A percentile compares a stretch with the other conserved stretches of the same genome.
phyloP scores from a whole-genome alignment of 2,888 invertebrate genomes.

The Drosophila imparisetae region DNA sequence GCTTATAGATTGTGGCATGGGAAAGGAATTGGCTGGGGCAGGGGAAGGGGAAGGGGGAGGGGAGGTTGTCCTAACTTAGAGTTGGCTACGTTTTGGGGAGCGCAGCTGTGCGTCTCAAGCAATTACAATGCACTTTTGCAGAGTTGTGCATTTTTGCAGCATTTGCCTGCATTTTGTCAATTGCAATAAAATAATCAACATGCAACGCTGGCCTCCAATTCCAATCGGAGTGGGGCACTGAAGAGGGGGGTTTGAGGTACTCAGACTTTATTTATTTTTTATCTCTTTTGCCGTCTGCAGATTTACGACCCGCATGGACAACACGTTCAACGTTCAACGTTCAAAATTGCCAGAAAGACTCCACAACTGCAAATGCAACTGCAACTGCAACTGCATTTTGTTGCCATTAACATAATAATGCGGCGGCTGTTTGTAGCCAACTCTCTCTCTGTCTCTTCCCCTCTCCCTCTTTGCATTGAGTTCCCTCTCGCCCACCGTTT shows the following conservation, averaged over 20 bases:
- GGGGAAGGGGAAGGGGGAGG: too few species aligned
- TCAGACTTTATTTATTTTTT: constrained; percentile 42
- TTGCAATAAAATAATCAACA: constrained; percentile 81
- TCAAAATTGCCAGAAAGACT: constrained; percentile 27
- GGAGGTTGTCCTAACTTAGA: constrained; percentile 5
- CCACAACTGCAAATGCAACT: constrained; percentile 16
- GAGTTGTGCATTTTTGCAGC: constrained; percentile 41
- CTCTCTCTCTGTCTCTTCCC: neutral
- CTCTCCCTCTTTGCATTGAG: constrained; percentile 8
- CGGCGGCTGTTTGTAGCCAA: constrained; percentile 30
- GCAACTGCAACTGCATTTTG: constrained; percentile 73
- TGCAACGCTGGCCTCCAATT: constrained; percentile 52
- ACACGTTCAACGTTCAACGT: constrained; percentile 62
- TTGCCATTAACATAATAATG: constrained; percentile 76
- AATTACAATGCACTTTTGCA: constrained; percentile 70
- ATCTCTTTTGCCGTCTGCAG: constrained; percentile 43
- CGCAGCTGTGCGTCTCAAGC: constrained; percentile 62
- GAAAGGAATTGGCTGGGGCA: fast-evolving
- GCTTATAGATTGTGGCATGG: neutral
- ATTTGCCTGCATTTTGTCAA: constrained; percentile 70
- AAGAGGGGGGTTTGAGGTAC: neutral
- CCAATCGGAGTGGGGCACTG: neutral
- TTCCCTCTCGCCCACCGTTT: constrained; percentile 17
- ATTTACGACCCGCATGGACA: constrained; percentile 79
- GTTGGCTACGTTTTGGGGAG: constrained; percentile 52